Evolutionary conservation across 2,888 invertebrate species (phyloP).

Genomic region (Amorpha juglandis): DNA sequence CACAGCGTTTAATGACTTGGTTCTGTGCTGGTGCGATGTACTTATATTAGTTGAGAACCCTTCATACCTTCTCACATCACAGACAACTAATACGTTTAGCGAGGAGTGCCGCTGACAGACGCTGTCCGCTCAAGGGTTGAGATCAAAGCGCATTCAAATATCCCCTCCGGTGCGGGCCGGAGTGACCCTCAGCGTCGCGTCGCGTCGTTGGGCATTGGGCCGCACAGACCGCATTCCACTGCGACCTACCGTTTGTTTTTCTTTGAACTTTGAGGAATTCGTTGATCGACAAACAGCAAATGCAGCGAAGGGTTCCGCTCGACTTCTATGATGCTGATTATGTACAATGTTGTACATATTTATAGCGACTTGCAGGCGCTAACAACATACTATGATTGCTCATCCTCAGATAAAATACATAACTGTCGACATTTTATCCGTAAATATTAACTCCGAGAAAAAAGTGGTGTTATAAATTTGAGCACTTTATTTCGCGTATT

Average conservation of each 20-base stretch:
- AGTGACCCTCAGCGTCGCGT: conserved; percentile 24
- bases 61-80: background rate
- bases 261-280: conserved; percentile 18
- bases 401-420: no score
- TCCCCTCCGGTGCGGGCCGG: conserved; percentile 26
- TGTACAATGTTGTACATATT: background rate
- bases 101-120: conserved; percentile 33
- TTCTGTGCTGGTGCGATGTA: no score
- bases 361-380: no score
- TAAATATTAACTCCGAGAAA: no score
- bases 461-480: no score
- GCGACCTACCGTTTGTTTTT: conserved; percentile 1
- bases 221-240: conserved; percentile 4
- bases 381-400: no score
- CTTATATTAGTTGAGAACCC: no score
- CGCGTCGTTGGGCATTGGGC: conserved; percentile 17
- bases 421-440: no score
- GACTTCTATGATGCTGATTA: background rate
- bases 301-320: background rate
- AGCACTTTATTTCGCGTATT: no score
- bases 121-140: conserved; percentile 33
- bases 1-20: no score
- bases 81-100: conserved; percentile 15
- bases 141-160: conserved; percentile 48
- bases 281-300: background rate